Evolutionary conservation across 2,888 invertebrate species (phyloP), one percentile per base, ranked within the genome.

Genomic region (Tillus elongatus): DNA sequence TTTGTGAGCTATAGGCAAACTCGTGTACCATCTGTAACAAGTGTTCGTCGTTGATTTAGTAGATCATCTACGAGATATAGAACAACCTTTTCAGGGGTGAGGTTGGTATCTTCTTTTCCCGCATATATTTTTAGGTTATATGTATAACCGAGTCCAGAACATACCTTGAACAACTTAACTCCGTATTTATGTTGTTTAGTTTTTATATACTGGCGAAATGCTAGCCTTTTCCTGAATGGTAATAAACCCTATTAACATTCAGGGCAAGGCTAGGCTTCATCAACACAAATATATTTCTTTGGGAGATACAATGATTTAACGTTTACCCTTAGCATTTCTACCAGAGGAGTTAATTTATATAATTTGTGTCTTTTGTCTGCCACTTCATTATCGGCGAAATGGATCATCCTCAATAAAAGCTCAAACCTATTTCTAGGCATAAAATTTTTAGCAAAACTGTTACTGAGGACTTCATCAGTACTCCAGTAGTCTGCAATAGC

Each of bases 1-100:
- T 37, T 33, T 37, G 26, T 36, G 13, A 4, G 15, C 33, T 26
- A 37, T 19, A 12, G 37, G 28, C 11, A 37, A 28, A 15, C 34
- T 36, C n/a, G 33, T 37, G 14, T 34, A 37, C 37, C 34, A 37
- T 37, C 37, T 8, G 37, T 37, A 26, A 37, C 27, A 13, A 37
- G 33, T 4, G 37, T 37, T 36, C 33, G n/a, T 19, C 24, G 6
- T 19, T 19, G 24, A 19, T n/a, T n/a, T 19, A 19, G 24, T 6
- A 19, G 24, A 19, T 19, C 24, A 6, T 19, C 24, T 8, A 19
- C 24, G 6, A 19, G 24, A 19, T 19, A 19, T 19, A 19, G 24
- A n/a, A 19, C 24, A 19, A n/a, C n/a, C n/a, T 19, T 19, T 19
- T 19, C 24, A 19, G 24, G 24, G n/a, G 24, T 19, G 6, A 19